Evolutionary conservation across 1,140 invertebrate species (phyloP), one percentile per base, ranked within the genome.

Genomic region (Zaprionus africanus): DNA sequence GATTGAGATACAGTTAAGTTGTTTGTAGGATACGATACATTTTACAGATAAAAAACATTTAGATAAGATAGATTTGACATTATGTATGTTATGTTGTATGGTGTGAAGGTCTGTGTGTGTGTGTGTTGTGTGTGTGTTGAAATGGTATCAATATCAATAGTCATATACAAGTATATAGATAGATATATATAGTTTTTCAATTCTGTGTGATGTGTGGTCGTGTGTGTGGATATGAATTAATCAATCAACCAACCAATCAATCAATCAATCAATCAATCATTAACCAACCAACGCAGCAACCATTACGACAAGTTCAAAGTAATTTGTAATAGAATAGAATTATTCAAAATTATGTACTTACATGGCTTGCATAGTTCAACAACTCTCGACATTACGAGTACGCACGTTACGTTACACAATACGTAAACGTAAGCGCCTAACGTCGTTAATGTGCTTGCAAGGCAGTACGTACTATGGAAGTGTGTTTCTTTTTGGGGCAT

Each of bases 231-330:
- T 81, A 67, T 78, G 65, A 78, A 79, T 74, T 81, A 87, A 75
- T 82, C 67, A 76, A 79, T 79, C 81, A 84, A 86, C 72, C 58
- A 61, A 91, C 38, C 68, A 73, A 83, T 84, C 81, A 83, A 85
- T 66, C 81, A 84, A 84, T 81, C 82, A 85, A 78, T 81, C 79
- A 83, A 79, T 81, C 79, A 83, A 83, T 88, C 85, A 92, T 91
- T 82, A 88, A 91, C 82, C 90, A 91, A 92, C 90, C 90, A 91
- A 92, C 90, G 84, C 86, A 92, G 86, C 86, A 92, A 92, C 90
- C 90, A 92, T 92, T 92, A 92, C 91, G 91, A 92, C 91, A 92
- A 92, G 85, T 91, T 86, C 86, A 92, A 91, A 90, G 79, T 86
- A 83, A 86, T 83, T 46, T 88, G 58, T 86, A 82, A 79, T 79